A percentile compares a stretch with the other conserved stretches of the same genome.
These are phyloP conservation scores for Charanyca ferruginea DNA, from an alignment of 2,888 invertebrate genomes.

Conservation along the genomic window DNA sequence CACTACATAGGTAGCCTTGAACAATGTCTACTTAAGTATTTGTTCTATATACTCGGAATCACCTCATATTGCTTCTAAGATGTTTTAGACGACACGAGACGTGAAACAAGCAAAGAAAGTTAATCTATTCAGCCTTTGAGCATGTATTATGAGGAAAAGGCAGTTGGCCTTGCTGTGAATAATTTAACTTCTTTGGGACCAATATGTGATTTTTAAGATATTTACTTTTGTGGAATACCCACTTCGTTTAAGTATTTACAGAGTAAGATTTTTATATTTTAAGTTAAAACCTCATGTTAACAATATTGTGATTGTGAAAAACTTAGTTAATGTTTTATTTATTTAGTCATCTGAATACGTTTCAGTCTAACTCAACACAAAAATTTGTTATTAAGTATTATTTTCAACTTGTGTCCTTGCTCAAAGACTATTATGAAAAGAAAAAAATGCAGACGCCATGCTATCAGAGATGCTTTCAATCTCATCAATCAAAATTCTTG, in stretches of 20 bases:
- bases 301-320: neutral
- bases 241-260: neutral
- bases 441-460: slow-evolving; percentile 12
- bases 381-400: neutral
- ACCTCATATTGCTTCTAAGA: neutral
- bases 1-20: slow-evolving; percentile 13
- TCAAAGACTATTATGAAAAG: slow-evolving; percentile 2
- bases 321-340: neutral
- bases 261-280: neutral
- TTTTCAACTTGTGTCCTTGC: no score
- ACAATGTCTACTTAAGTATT: slow-evolving; percentile 11
- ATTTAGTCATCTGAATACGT: neutral
- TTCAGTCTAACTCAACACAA: neutral
- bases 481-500: slow-evolving; percentile 63
- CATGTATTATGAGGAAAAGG: neutral
- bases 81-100: neutral
- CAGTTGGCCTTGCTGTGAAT: neutral
- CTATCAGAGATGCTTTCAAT: slow-evolving; percentile 18
- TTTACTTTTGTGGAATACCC: no score
- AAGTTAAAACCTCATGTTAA: no score
- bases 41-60: slow-evolving; percentile 8
- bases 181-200: neutral
- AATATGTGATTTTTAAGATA: neutral
- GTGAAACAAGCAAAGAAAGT: neutral
- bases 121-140: neutral